Evolutionary conservation across 2,113 vertebrate species (phyloP), one percentile per base, ranked within the genome.

Genomic region (Mesembrinibis cayennensis): DNA sequence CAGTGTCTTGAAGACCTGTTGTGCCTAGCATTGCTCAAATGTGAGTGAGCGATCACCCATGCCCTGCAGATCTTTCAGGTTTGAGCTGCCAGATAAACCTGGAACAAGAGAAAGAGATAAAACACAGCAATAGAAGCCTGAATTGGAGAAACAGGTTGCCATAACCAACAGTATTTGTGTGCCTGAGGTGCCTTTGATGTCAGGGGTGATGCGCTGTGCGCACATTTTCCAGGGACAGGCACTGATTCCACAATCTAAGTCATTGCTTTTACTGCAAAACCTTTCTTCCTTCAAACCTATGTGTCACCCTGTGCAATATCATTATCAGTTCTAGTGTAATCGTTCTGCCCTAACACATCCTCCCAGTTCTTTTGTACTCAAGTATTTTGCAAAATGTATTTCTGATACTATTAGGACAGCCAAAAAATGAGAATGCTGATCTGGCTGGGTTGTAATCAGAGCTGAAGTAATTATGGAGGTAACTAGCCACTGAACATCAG

Each of bases 1-100:
- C 9, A 1, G 6, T 27, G 32, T 55, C 47, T n/a, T 52, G 29
- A 62, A 79, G 32, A n/a, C 6, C 5, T 32, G 0, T 30, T 56
- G 80, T 40, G 17, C 8, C 29, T 73, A 49, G 7, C 9, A 29
- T 34, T 61, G 13, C n/a, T 65, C 34, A 55, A 36, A 78, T 36
- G 11, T 25, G 45, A 78, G 36, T 2, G 25, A 58, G 47, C 65
- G 3, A 63, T 58, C 26, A 59, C 14, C 10, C 11, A 14, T 30
- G 42, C 5, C n/a, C 23, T 59, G 49, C 15, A 72, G 44, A 56
- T 42, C 13, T 83, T 61, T 56, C 36, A 90, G 16, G 8, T 52
- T 36, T 30, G 56, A 89, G 47, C 5, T 89, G 34, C 29, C 69
- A 69, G 27, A 85, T 42, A 76, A 84, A 72, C 12, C 40, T 44